These are phyloP conservation scores for Parnassius glacialis DNA, from an alignment of 2,888 invertebrate genomes.

Conservation along the genomic window DNA sequence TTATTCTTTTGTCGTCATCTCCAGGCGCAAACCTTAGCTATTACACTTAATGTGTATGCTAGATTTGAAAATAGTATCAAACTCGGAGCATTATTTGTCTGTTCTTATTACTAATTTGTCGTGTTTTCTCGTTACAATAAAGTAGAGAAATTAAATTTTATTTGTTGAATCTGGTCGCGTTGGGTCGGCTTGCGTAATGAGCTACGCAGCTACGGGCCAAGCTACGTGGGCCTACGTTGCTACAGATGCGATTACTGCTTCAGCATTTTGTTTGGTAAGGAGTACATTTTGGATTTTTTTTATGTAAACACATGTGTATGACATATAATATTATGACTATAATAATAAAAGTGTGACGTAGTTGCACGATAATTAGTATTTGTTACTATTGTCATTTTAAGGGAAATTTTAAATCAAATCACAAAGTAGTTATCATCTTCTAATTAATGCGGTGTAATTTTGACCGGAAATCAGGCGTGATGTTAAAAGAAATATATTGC, in stretches of 20 bases:
- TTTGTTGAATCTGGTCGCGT: conserved; percentile 43
- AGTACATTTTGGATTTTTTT: too few relatives aligned
- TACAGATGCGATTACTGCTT: conserved; percentile 18
- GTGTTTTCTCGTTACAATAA: conserved; percentile 68
- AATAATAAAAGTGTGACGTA: too few relatives aligned
- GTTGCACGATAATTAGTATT: too few relatives aligned
- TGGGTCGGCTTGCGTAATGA: conserved; percentile 42
- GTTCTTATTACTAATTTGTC: conserved; percentile 77
- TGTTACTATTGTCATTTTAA: too few relatives aligned
- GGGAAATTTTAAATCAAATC: too few relatives aligned
- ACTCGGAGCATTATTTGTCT: conserved; percentile 75
- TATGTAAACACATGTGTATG: too few relatives aligned
- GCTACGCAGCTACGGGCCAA: conserved; percentile 46
- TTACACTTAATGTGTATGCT: conserved; percentile 77
- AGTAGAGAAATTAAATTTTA: conserved; percentile 62
- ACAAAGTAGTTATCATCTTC: too few relatives aligned
- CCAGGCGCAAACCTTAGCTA: conserved; percentile 61
- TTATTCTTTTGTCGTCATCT: conserved; percentile 36
- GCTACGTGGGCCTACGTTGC: conserved; percentile 29
- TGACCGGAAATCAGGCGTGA: conserved; percentile 2
- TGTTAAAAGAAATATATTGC: conserved; percentile 33
- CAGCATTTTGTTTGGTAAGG: too few relatives aligned
- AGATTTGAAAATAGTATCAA: conserved; percentile 81
- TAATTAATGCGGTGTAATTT: conserved; percentile 11
- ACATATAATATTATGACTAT: too few relatives aligned